phyloP scores from a whole-genome alignment of 1,140 invertebrate species.

The Psilanteris sp. region DNA sequence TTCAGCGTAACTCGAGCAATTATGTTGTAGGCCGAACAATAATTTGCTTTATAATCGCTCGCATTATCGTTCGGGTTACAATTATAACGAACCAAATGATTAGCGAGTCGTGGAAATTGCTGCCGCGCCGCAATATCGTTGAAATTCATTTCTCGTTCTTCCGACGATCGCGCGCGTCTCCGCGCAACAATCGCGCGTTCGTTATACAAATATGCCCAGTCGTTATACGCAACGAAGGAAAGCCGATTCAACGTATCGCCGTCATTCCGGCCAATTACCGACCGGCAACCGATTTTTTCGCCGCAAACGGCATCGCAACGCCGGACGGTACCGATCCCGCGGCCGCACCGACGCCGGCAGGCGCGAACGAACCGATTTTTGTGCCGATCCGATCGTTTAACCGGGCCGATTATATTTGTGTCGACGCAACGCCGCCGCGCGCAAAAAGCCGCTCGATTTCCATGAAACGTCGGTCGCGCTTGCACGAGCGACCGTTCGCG shows the following conservation, averaged over 20 bases:
- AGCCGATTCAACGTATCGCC: not conserved
- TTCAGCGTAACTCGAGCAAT: conserved; percentile 50
- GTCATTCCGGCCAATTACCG: conserved; percentile 3
- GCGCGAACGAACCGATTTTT: too few relatives aligned
- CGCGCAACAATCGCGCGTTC: conserved; percentile 29
- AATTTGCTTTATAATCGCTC: conserved; percentile 57
- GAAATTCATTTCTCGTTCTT: conserved; percentile 39
- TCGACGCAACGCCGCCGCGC: too few relatives aligned
- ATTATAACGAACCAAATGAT: conserved; percentile 57
- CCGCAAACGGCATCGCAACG: too few relatives aligned
- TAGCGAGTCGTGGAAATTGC: conserved; percentile 51
- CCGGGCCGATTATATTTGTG: too few relatives aligned
- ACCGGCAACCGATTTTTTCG: conserved; percentile 16
- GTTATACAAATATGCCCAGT: conserved; percentile 53
- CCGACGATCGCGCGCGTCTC: not conserved
- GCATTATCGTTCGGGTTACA: conserved; percentile 51
- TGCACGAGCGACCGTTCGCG: too few relatives aligned
- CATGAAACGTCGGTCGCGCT: too few relatives aligned
- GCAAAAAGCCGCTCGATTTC: too few relatives aligned
- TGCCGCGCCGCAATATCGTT: conserved; percentile 25
- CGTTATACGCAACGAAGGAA: conserved; percentile 41
- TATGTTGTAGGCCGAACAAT: conserved; percentile 40
- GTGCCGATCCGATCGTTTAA: too few relatives aligned
- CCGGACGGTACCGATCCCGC: too few relatives aligned
- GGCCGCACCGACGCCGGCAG: too few relatives aligned